phyloP scores from a whole-genome alignment of 2,113 vertebrate genomes.

The Cebidichthys violaceus region DNA sequence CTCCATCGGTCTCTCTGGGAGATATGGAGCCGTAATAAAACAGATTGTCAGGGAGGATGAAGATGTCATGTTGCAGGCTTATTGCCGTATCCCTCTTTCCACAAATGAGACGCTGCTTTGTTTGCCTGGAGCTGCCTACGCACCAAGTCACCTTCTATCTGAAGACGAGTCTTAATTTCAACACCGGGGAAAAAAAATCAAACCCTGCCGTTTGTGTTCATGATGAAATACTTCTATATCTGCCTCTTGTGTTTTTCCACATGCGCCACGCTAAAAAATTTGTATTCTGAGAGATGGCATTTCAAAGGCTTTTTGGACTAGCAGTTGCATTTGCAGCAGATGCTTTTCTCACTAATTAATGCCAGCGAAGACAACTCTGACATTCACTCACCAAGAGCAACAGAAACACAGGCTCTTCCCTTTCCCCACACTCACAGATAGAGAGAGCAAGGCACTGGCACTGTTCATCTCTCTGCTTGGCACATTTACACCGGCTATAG shows the following conservation, averaged over 20 bases:
- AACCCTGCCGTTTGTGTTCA: slow-evolving; percentile 22
- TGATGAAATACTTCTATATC: slow-evolving; percentile 34
- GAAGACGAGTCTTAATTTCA: slow-evolving; percentile 35
- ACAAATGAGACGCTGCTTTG: slow-evolving; percentile 38
- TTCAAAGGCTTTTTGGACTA: slow-evolving; percentile 43
- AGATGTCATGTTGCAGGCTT: slow-evolving; percentile 44
- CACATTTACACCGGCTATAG: slow-evolving; percentile 36
- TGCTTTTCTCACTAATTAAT: slow-evolving; percentile 63
- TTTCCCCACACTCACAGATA: not conserved
- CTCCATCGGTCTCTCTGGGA: slow-evolving; percentile 27
- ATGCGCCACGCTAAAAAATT: not conserved
- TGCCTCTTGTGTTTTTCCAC: slow-evolving; percentile 18
- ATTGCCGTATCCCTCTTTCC: slow-evolving; percentile 24
- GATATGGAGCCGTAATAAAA: slow-evolving; percentile 33
- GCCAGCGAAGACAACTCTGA: slow-evolving; percentile 51
- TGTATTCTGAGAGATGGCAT: slow-evolving; percentile 25
- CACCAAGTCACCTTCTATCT: slow-evolving; percentile 15
- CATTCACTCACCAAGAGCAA: slow-evolving; percentile 43
- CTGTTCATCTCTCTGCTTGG: slow-evolving; percentile 39
- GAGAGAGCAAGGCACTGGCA: slow-evolving; percentile 6
- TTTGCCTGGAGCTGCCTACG: slow-evolving; percentile 54
- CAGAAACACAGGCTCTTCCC: slow-evolving; percentile 28
- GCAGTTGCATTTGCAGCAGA: slow-evolving; percentile 43
- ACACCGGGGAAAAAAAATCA: slow-evolving; percentile 13
- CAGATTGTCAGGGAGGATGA: slow-evolving; percentile 45